Percentiles rank a stretch among this genome's conserved stretches.
Evolutionary conservation across 2,888 invertebrate species (phyloP).

Genomic region (Romanomermis culicivorax): DNA sequence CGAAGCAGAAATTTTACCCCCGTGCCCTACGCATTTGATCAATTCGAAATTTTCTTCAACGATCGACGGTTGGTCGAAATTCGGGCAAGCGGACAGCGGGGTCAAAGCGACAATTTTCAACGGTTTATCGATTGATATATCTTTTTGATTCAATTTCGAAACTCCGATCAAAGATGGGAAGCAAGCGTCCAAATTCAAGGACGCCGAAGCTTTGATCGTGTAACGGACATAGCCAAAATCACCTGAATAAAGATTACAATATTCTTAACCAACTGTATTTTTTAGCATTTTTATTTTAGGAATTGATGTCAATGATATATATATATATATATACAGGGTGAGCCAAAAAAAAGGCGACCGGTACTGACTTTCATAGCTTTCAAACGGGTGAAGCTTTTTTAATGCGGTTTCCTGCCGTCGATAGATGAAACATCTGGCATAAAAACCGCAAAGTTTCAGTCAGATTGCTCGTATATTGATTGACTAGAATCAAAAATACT

Average conservation of each 20-base stretch:
- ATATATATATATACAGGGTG: too few species aligned
- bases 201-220: not conserved
- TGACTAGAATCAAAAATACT: too few species aligned
- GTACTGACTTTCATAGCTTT: too few species aligned
- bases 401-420: too few species aligned
- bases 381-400: too few species aligned
- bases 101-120: not conserved
- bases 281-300: too few species aligned
- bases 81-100: not conserved
- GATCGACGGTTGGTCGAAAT: not conserved
- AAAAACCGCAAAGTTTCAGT: too few species aligned
- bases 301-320: too few species aligned
- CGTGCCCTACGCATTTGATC: not conserved
- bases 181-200: not conserved
- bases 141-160: not conserved
- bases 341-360: too few species aligned
- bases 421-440: too few species aligned
- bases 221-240: constrained; percentile 2
- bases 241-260: not conserved
- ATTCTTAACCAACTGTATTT: too few species aligned
- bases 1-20: not conserved
- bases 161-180: not conserved
- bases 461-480: too few species aligned
- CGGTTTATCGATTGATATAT: not conserved
- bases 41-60: not conserved